Percentiles rank a stretch among this genome's conserved stretches.
phyloP scores from a whole-genome alignment of 2,888 invertebrate genomes.

The Calephelis perditalis region DNA sequence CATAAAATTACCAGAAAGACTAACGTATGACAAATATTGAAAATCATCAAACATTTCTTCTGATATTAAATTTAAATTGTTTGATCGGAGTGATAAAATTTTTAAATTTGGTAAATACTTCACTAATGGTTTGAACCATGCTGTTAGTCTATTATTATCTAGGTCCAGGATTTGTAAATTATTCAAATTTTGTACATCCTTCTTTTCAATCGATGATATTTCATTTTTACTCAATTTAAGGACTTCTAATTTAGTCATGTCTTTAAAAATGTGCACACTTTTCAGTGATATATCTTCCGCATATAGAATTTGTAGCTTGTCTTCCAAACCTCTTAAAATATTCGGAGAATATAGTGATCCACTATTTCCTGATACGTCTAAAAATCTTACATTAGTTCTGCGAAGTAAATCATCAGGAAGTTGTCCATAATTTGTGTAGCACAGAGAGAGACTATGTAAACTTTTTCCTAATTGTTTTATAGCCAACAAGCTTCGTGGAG shows the following conservation, averaged over 20 bases:
- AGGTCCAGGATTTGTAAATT: constrained; percentile 70
- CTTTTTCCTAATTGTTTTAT: constrained; percentile 37
- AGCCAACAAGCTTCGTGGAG: constrained; percentile 34
- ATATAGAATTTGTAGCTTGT: constrained; percentile 59
- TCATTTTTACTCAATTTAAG: constrained; percentile 73
- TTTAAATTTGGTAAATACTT: constrained; percentile 40
- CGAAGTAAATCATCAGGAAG: constrained; percentile 55
- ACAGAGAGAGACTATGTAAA: constrained; percentile 52
- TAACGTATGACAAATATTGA: constrained; percentile 57
- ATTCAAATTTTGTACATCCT: constrained; percentile 45
- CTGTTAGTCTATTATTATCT: constrained; percentile 69
- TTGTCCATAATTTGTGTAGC: constrained; percentile 57
- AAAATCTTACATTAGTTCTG: constrained; percentile 52
- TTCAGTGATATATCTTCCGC: constrained; percentile 60
- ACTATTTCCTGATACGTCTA: constrained; percentile 78
- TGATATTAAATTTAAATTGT: constrained; percentile 77
- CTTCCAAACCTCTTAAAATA: constrained; percentile 57
- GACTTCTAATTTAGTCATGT: constrained; percentile 57
- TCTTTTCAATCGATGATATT: constrained; percentile 47
- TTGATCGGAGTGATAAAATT: constrained; percentile 64
- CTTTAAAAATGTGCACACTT: constrained; percentile 48
- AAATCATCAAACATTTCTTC: constrained; percentile 78
- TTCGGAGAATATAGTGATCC: constrained; percentile 46
- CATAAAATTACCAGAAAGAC: constrained; percentile 76
- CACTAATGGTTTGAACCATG: constrained; percentile 66